Evolutionary conservation across 2,113 vertebrate genomes (phyloP).

Genomic region (Alexandromys fortis): DNA sequence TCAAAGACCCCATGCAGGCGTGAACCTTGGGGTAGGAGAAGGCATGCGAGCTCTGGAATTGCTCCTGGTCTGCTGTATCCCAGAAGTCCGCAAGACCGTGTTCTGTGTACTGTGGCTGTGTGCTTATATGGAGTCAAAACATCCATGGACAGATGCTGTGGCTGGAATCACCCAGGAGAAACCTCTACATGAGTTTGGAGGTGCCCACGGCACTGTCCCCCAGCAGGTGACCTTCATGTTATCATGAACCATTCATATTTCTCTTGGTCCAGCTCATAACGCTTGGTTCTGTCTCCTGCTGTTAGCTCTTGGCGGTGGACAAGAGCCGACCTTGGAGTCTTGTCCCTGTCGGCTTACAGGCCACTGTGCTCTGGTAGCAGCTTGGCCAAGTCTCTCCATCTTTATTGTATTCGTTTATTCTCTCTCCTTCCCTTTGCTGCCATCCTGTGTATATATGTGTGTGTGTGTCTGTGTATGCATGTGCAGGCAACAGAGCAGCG

Average conservation of each 20-base stretch:
- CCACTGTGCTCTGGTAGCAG: not conserved
- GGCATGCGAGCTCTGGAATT: not conserved
- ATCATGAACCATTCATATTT: slow-evolving; percentile 90
- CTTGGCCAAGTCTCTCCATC: not conserved
- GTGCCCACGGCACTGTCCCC: slow-evolving; percentile 96
- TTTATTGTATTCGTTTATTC: not conserved
- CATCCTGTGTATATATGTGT: not conserved
- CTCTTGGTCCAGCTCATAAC: slow-evolving; percentile 85
- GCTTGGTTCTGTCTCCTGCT: slow-evolving; percentile 82
- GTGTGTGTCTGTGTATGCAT: too few species aligned
- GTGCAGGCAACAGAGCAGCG: too few species aligned
- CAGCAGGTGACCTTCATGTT: slow-evolving; percentile 96
- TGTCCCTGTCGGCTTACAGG: not conserved
- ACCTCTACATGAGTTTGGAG: slow-evolving; percentile 96
- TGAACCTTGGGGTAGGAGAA: not conserved
- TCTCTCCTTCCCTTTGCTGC: not conserved
- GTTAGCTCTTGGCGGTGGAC: slow-evolving; percentile 70
- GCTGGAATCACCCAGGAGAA: slow-evolving; percentile 95
- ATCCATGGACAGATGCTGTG: too few species aligned
- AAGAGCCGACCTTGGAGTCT: not conserved
- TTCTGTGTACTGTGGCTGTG: not conserved
- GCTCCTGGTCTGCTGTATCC: not conserved
- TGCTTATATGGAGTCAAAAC: not conserved
- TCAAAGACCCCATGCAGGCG: slow-evolving; percentile 90
- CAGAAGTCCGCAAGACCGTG: not conserved